Base-by-base conservation (phyloP, 2,797 vertebrate genomes). In the Pelobates cultripes region DNA sequence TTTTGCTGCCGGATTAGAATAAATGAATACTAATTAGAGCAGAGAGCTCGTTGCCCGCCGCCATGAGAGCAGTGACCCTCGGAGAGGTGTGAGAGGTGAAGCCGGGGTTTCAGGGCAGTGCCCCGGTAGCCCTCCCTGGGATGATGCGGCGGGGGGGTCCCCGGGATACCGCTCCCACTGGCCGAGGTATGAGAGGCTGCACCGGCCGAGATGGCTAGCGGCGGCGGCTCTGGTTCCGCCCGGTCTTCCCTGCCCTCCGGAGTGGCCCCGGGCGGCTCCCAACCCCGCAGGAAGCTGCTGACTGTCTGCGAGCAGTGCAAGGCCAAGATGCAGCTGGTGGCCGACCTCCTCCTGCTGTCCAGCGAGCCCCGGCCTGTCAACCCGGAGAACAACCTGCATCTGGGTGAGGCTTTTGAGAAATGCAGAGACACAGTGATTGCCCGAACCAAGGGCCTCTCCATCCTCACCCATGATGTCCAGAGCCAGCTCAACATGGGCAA, bases 401-500 rank as follows among this genome's bases (percentile, higher is more conserved):
- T 88, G 28, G 95, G 95, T 0, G 97, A 99, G 92, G 98, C 97
- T 80, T 99, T 99, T 0, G 97, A 99, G 87, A 97, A 97, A 90
- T 99, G 97, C 90, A 94, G 98, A 55, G 98, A 99, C 95, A 97
- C 97, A 0, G 94, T 98, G 89, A 98, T 99, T 42, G 98, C 98
- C 80, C 90, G 98, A 85, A 99, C 97, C 51, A 99, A 99, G 89
- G 98, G 98, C 86, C 95, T 99, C 55, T 98, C 97, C 88, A 99
- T 99, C 82, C 93, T 99, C 83, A 98, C 97, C 44, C 98, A 99
- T 1, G 98, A 99, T 82, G 96, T 98, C 85, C 98, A 99, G 93
- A 98, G 97, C 92, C 98, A 99, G 91, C 97, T 99, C 86, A 99
- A 99, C 88, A 98, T 99, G 98, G 98, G 98, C 86, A 95, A 96